Conservation (phyloP, 2,888 invertebrate genomes). For the Criorhina ranunculi region DNA sequence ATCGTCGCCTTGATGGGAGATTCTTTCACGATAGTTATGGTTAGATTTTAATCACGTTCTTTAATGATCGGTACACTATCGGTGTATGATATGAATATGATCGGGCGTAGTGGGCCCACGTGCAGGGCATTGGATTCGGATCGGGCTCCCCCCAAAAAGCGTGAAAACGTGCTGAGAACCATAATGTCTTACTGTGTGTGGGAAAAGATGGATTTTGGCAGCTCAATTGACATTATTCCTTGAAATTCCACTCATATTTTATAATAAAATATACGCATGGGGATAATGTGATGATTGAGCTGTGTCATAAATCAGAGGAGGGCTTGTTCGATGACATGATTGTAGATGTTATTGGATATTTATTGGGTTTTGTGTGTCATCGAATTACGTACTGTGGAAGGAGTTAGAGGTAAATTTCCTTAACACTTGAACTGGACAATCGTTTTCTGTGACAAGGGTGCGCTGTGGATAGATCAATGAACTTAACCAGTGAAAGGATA, state of each 20-base stretch:
- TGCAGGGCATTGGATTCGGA: slow-evolving; percentile 35
- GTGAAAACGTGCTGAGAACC: slow-evolving; percentile 66
- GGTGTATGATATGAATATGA: slow-evolving; percentile 75
- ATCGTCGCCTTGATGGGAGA: slow-evolving; percentile 30
- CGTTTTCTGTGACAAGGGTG: no score
- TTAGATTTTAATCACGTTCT: slow-evolving; percentile 76
- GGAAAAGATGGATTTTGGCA: slow-evolving; percentile 55
- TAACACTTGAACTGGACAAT: no score
- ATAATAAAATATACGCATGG: slow-evolving; percentile 59
- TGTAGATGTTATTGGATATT: slow-evolving; percentile 30
- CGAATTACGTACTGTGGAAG: not conserved
- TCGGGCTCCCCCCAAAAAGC: slow-evolving; percentile 38
- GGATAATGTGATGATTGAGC: slow-evolving; percentile 55
- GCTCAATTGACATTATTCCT: slow-evolving; percentile 35
- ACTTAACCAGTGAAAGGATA: no score
- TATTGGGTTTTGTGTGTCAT: slow-evolving; percentile 6
- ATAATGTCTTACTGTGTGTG: slow-evolving; percentile 55
- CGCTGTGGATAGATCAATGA: no score
- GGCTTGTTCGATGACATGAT: slow-evolving; percentile 62
- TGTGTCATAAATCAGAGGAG: slow-evolving; percentile 61
- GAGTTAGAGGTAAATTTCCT: slow-evolving; percentile 5
- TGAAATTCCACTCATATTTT: slow-evolving; percentile 64
- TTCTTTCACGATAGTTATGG: slow-evolving; percentile 72
- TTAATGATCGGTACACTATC: slow-evolving; percentile 69
- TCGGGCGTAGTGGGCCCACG: slow-evolving; percentile 53